Percentiles rank a stretch among this genome's conserved stretches.
Evolutionary conservation across 2,888 invertebrate genomes (phyloP).

Genomic region (Drepana falcataria): DNA sequence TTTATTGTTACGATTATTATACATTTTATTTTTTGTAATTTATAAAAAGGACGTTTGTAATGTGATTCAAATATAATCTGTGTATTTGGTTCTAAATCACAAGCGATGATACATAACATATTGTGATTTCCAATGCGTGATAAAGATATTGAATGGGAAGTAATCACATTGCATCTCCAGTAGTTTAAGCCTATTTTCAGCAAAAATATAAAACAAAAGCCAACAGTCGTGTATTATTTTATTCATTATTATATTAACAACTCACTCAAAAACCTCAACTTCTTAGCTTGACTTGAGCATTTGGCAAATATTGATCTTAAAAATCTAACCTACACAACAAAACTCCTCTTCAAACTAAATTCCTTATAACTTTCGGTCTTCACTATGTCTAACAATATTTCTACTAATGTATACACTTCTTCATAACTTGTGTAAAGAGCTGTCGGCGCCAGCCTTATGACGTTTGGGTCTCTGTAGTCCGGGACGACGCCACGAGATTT

Average conservation of each 20-base stretch:
- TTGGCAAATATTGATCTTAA: no score
- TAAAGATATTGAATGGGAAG: constrained; percentile 31
- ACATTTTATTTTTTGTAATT: constrained; percentile 53
- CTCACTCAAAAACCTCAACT: no score
- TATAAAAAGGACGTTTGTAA: constrained; percentile 53
- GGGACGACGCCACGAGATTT: constrained; percentile 47
- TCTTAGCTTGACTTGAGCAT: no score
- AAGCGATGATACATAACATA: constrained; percentile 20
- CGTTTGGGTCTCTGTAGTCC: constrained; percentile 58
- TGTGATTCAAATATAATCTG: constrained; percentile 46
- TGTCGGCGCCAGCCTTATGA: constrained; percentile 51
- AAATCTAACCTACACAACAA: constrained; percentile 32
- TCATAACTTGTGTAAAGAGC: constrained; percentile 58
- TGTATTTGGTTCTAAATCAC: constrained; percentile 23
- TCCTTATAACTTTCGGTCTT: constrained; percentile 40
- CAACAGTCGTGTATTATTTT: constrained; percentile 27
- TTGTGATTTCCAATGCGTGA: constrained; percentile 10
- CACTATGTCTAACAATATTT: constrained; percentile 47
- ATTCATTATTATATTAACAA: no score
- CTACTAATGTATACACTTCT: constrained; percentile 52
- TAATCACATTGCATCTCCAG: constrained; percentile 63
- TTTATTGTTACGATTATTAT: constrained; percentile 50
- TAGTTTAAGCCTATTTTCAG: constrained; percentile 74
- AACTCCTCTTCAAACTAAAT: constrained; percentile 30
- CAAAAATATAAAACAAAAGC: constrained; percentile 61